Conservation (phyloP, 30 jellyfish, hydroid and myxozoan genomes). For the Pseudorhiza aurosa region DNA sequence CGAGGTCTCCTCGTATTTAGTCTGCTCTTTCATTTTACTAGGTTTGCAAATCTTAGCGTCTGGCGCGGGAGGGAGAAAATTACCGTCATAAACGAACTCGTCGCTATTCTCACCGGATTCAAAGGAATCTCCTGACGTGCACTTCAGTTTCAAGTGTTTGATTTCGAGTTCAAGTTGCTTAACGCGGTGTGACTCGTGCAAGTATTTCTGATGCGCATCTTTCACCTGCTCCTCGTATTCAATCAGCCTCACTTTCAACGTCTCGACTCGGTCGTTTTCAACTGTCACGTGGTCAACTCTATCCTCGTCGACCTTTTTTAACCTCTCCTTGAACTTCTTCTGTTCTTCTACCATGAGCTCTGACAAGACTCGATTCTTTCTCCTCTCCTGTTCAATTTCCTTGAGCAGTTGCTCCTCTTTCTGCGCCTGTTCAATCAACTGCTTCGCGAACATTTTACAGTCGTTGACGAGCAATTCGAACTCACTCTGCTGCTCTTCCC, state of each 20-base stretch:
- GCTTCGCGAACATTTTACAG: conserved; percentile 87
- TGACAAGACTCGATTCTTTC: conserved; percentile 73
- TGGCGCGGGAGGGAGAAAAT: conserved; percentile 30
- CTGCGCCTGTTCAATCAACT: conserved; percentile 72
- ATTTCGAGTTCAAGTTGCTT: conserved; percentile 56
- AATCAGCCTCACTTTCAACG: conserved; percentile 53
- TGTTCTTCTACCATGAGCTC: conserved; percentile 93
- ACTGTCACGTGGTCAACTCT: conserved; percentile 59
- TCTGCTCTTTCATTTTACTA: conserved; percentile 4
- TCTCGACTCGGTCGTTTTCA: conserved; percentile 63
- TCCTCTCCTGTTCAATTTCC: conserved; percentile 87
- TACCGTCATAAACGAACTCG: conserved; percentile 66
- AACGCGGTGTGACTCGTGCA: conserved; percentile 67
- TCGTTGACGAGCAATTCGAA: conserved; percentile 75
- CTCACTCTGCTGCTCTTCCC: conserved; percentile 77
- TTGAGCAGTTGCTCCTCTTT: conserved; percentile 70
- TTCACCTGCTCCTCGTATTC: conserved; percentile 67
- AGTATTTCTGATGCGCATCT: conserved; percentile 74
- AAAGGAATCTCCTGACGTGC: conserved; percentile 61
- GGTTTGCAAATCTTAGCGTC: conserved; percentile 24
- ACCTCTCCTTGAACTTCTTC: conserved; percentile 79
- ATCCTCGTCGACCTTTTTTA: conserved; percentile 76
- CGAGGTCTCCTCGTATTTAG: neutral
- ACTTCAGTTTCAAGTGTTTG: conserved; percentile 56
- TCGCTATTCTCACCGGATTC: conserved; percentile 76